Percentiles rank a stretch among this genome's conserved stretches.
Evolutionary conservation across 2,113 vertebrate genomes (phyloP).

Genomic region (Antigone vipio): DNA sequence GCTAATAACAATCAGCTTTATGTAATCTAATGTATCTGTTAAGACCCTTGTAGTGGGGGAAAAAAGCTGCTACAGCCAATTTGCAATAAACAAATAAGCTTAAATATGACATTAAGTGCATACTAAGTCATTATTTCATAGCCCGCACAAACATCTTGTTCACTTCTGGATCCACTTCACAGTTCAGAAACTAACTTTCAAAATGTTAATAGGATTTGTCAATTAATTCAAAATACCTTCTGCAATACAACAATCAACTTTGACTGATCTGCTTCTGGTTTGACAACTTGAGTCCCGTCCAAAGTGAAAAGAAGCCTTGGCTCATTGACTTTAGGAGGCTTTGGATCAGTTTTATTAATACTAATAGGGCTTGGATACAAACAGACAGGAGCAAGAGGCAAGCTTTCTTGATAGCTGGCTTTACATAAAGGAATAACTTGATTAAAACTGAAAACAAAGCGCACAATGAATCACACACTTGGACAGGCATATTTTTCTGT

Average conservation of each 20-base stretch:
- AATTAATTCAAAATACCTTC: background rate
- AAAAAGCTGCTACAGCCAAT: background rate
- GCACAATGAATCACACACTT: background rate
- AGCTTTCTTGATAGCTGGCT: background rate
- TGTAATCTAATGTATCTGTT: background rate
- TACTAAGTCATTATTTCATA: background rate
- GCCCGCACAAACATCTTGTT: background rate
- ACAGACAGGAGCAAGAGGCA: background rate
- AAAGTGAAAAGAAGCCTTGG: background rate
- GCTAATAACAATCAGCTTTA: background rate
- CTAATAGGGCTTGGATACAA: background rate
- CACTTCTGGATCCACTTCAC: background rate
- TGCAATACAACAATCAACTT: background rate
- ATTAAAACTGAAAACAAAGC: background rate
- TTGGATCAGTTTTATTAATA: conserved; percentile 1
- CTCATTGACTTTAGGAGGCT: background rate
- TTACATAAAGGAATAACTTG: background rate
- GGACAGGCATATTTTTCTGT: background rate
- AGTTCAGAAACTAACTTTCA: background rate
- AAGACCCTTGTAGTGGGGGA: rapidly evolving
- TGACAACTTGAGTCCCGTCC: background rate
- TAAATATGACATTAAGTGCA: background rate
- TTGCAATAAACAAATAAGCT: background rate
- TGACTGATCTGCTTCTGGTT: background rate
- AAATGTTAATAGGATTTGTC: background rate